phyloP scores from a whole-genome alignment of 2,797 vertebrate genomes.

The Natrix natrix region DNA sequence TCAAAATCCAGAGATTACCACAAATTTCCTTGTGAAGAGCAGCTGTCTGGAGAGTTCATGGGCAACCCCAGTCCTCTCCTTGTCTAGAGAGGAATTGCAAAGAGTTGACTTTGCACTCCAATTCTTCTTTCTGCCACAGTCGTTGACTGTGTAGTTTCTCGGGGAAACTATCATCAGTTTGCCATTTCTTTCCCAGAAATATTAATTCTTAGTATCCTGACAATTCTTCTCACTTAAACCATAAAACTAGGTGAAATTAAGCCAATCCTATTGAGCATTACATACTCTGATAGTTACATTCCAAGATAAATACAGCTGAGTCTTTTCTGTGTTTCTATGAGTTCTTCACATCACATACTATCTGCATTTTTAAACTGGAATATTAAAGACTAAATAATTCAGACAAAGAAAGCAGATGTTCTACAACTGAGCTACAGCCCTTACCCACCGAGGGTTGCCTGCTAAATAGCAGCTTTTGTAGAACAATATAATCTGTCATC shows the following conservation, averaged over 20 bases:
- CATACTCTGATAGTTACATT: neutral
- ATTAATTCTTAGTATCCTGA: neutral
- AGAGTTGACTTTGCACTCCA: neutral
- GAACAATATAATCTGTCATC: neutral
- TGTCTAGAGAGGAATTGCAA: neutral
- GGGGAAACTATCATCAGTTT: neutral
- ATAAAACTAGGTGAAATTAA: neutral
- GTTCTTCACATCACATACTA: neutral
- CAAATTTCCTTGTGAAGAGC: neutral
- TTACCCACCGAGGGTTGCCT: neutral
- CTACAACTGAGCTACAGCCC: neutral
- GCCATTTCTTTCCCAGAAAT: neutral
- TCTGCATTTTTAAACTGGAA: neutral
- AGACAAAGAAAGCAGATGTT: neutral
- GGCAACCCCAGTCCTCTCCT: neutral
- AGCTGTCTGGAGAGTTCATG: neutral
- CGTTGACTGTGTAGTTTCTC: neutral
- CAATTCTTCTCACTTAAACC: neutral
- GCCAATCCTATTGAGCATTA: neutral
- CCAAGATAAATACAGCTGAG: neutral
- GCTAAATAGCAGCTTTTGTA: neutral
- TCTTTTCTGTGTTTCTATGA: neutral
- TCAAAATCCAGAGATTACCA: neutral
- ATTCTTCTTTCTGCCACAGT: neutral
- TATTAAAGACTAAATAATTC: neutral